Base-by-base conservation (phyloP, 2,888 invertebrate species). In the Auanema freiburgensis region DNA sequence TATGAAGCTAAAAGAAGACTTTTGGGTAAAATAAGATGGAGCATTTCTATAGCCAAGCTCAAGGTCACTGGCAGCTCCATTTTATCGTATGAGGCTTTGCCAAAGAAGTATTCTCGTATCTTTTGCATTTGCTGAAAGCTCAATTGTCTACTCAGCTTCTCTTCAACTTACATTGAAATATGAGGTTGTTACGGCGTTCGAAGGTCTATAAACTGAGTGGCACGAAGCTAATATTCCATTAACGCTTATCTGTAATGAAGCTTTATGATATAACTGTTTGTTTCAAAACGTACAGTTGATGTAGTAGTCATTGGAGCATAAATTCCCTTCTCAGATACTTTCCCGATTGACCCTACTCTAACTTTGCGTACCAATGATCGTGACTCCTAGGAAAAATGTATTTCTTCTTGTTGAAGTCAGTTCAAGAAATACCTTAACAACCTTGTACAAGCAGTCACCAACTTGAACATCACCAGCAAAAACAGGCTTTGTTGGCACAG, bases 361-460 rank as follows among this genome's bases (percentile, higher is more conserved):
- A 57, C 61, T 52, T 52, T 23, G 25, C 21, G 52, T 6, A 52
- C 18, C n/a, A 52, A 24, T 4, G n/a, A 52, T 52, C 4, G n/a
- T 6, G 3, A 52, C 4, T 24, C 5, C 23, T 24, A 52, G 12
- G 10, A 2, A 52, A 6, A 52, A n/a, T 51, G 11, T 51, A 18
- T 51, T 11, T 12, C 51, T 51, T 51, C 14, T 43, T 43, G 43
- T 11, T 12, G 43, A 11, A 43, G 46, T 10, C 21, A 18, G 10
- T 16, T 46, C 3, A 10, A 46, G 21, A 5, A 46, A 46, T 50
- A 59, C 70, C 51, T 59, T 66, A 11, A 65, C 53, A 16, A 65
- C 59, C 21, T 66, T 69, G 63, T 75, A 82, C 10, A 82, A 63
- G 56, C 82, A 82, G 59, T 83, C 80, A 50, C 78, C 79, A n/a